Percentiles rank a stretch among this genome's conserved stretches.
phyloP scores from a whole-genome alignment of 2,888 invertebrate genomes.

The Colletes collaris region DNA sequence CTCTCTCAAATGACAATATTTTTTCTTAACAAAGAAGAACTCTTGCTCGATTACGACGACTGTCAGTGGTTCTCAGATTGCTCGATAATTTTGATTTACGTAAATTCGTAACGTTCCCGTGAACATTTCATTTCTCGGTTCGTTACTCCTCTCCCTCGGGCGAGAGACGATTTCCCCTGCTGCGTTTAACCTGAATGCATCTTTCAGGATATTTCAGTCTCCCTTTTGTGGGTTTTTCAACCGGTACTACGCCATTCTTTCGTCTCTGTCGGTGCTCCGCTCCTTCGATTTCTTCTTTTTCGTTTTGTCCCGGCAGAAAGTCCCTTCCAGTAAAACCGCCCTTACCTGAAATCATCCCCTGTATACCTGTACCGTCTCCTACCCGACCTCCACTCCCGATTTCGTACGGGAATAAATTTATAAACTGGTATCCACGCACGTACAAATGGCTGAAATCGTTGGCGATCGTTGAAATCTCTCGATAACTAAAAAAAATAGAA shows the following conservation, averaged over 20 bases:
- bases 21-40: too few species aligned
- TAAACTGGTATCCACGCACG: conserved; percentile 7
- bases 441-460: neutral
- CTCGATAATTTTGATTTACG: neutral
- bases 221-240: conserved; percentile 80
- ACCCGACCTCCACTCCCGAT: conserved; percentile 39
- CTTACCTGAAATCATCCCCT: conserved; percentile 82
- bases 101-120: conserved; percentile 37
- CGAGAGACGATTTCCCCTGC: conserved; percentile 74
- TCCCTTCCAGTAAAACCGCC: conserved; percentile 76
- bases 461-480: too few species aligned
- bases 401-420: conserved; percentile 41
- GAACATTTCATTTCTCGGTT: conserved; percentile 28
- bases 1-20: too few species aligned
- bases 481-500: too few species aligned
- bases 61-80: too few species aligned
- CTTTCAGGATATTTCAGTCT: conserved; percentile 80
- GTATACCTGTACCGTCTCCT: conserved; percentile 67
- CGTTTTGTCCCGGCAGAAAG: conserved; percentile 44
- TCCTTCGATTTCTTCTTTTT: conserved; percentile 51
- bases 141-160: conserved; percentile 26
- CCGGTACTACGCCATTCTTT: conserved; percentile 78
- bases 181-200: conserved; percentile 82
- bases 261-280: conserved; percentile 31
- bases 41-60: too few species aligned